These are phyloP conservation scores for Anarhynchus alexandrinus DNA, from an alignment of 2,113 vertebrate genomes.

Conservation along the genomic window DNA sequence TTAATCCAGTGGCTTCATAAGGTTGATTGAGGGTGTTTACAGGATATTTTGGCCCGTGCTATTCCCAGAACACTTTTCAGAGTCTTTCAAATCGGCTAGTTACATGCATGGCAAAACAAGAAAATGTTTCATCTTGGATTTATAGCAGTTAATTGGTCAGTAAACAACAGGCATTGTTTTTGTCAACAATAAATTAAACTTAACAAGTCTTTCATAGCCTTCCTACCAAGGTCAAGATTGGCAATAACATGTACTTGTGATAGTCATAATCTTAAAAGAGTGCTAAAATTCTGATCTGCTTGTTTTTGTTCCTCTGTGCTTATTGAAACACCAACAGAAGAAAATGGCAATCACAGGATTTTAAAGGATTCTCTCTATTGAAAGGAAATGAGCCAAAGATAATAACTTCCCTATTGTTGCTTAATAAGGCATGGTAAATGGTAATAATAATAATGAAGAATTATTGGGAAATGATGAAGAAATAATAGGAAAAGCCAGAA, in stretches of 20 bases:
- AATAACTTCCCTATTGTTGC: neutral
- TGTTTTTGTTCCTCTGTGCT: neutral
- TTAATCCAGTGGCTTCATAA: neutral
- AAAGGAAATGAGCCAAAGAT: slow-evolving; percentile 16
- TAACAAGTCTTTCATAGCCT: neutral
- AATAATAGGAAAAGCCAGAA: neutral
- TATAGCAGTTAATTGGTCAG: neutral
- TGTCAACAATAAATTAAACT: neutral
- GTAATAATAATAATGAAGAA: neutral
- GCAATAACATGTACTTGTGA: neutral
- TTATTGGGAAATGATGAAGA: neutral
- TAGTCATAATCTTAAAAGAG: neutral
- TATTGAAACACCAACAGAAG: neutral
- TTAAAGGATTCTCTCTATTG: neutral
- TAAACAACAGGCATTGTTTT: neutral
- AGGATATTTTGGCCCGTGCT: neutral
- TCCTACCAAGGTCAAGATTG: neutral
- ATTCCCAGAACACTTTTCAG: neutral
- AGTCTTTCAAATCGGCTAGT: neutral
- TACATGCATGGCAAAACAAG: neutral
- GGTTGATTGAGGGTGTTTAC: neutral
- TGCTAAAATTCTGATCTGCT: neutral
- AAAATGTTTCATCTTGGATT: neutral
- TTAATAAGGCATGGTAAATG: neutral
- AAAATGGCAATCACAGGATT: neutral